These are phyloP conservation scores for Liposcelis brunnea DNA, from an alignment of 2,888 invertebrate genomes.

Conservation along the genomic window DNA sequence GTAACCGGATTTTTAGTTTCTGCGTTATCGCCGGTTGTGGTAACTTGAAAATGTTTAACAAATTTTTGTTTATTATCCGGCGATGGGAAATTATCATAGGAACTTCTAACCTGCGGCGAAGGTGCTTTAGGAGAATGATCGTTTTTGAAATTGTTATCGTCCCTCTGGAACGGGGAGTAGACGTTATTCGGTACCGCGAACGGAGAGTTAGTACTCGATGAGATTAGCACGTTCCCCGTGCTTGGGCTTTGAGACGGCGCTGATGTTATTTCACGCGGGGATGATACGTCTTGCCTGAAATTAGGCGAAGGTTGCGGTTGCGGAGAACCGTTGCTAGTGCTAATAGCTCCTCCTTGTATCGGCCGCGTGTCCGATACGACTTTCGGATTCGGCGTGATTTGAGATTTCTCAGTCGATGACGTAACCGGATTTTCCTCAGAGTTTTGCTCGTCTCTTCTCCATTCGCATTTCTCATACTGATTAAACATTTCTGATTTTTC, in stretches of 20 bases:
- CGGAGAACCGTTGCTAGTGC: constrained; percentile 51
- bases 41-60: no score
- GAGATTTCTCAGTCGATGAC: constrained; percentile 32
- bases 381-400: constrained; percentile 20
- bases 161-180: not conserved
- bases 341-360: constrained; percentile 69
- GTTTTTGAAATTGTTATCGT: no score
- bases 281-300: constrained; percentile 10
- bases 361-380: constrained; percentile 30
- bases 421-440: constrained; percentile 38
- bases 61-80: no score
- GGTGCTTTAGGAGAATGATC: no score
- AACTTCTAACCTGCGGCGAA: no score
- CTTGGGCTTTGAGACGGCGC: constrained; percentile 10
- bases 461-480: no score
- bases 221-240: constrained; percentile 8
- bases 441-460: constrained; percentile 8
- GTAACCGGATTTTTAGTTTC: no score
- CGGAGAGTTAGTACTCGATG: constrained; percentile 13
- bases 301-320: not conserved
- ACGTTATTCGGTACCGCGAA: constrained; percentile 11
- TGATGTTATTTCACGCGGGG: constrained; percentile 9
- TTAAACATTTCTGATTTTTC: no score
- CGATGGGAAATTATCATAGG: no score
- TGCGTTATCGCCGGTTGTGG: no score